These are phyloP conservation scores for Calcarius ornatus DNA, from an alignment of 2,113 vertebrate species.

Conservation along the genomic window DNA sequence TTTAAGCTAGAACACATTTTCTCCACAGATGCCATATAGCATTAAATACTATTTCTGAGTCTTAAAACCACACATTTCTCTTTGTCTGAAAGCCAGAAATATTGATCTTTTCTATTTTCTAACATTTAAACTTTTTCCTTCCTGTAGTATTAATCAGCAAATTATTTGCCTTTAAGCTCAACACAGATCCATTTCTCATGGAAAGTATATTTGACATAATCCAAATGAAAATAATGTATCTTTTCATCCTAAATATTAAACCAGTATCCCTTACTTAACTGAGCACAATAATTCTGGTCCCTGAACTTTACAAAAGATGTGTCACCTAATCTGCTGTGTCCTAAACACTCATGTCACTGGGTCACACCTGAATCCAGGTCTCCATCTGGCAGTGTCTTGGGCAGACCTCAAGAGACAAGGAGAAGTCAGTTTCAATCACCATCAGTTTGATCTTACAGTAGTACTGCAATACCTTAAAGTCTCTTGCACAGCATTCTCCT, in stretches of 20 bases:
- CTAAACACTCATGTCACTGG: background rate
- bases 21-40: background rate
- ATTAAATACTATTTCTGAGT: background rate
- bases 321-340: conserved; percentile 4
- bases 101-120: background rate
- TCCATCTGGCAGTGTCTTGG: background rate
- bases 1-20: background rate
- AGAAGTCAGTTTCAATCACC: background rate
- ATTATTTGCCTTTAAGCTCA: background rate
- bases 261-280: background rate
- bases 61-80: background rate
- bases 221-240: background rate
- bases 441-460: background rate
- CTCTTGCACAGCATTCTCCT: background rate
- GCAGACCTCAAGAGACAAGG: background rate
- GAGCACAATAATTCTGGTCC: background rate
- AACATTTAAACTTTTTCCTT: background rate
- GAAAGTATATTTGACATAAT: background rate
- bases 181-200: background rate
- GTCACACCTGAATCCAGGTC: conserved; percentile 21
- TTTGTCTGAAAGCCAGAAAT: background rate
- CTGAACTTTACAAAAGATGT: accelerated
- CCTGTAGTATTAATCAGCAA: background rate
- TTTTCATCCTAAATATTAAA: background rate
- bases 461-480: background rate